Conservation (phyloP, 2,888 invertebrate species). For the Phengaris arion region DNA sequence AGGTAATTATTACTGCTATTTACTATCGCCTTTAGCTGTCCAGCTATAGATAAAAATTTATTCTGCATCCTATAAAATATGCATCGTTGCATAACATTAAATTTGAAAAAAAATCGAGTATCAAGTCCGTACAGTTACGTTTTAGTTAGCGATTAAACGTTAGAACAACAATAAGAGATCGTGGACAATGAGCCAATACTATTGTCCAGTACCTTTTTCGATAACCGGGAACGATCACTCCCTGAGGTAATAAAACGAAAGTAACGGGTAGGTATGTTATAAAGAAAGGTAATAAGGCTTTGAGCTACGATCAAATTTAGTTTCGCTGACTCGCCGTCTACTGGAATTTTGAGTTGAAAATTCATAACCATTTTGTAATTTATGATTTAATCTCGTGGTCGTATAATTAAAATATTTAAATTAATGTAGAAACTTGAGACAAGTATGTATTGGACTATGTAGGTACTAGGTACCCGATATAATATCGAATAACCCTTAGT, state of each 20-base stretch:
- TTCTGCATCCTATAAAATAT: too few species aligned
- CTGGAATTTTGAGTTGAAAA: conserved; percentile 9
- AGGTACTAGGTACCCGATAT: too few species aligned
- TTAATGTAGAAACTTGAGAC: too few species aligned
- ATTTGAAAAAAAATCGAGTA: conserved; percentile 36
- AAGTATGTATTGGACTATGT: neutral
- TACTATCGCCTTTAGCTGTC: neutral
- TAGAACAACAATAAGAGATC: conserved; percentile 49
- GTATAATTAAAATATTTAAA: neutral
- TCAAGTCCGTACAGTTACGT: conserved; percentile 47
- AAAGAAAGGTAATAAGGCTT: conserved; percentile 25
- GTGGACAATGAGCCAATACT: conserved; percentile 4
- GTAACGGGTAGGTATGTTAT: conserved; percentile 26
- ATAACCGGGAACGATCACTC: conserved; percentile 32
- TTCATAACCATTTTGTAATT: neutral
- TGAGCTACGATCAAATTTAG: conserved; percentile 17
- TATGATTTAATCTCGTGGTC: neutral
- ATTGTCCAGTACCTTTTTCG: conserved; percentile 35
- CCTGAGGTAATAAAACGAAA: conserved; percentile 27
- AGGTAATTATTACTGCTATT: neutral
- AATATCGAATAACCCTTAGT: too few species aligned
- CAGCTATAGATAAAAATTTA: neutral
- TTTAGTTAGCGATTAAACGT: conserved; percentile 60
- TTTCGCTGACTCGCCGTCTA: conserved; percentile 13
- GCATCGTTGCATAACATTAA: too few species aligned